Evolutionary conservation across 2,888 invertebrate species (phyloP), one percentile per base, ranked within the genome.

Genomic region (Leucophenga maculata): DNA sequence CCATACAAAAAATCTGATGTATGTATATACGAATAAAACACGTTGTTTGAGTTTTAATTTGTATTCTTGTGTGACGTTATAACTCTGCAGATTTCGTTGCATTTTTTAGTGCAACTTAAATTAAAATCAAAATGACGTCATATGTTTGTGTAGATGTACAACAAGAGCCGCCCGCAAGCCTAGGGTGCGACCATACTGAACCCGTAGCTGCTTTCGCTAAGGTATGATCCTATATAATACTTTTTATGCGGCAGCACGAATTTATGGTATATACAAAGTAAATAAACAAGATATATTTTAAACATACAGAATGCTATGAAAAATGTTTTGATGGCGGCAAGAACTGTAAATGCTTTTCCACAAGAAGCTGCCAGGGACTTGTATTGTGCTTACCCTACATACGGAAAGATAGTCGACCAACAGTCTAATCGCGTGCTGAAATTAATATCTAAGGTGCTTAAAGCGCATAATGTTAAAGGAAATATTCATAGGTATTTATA

Each of bases 381-480:
- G 71, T 95, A 94, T 83, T 91, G 92, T 66, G 94, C 94, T n/a
- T 94, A 93, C 86, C 91, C 93, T 6, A 91, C 92, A 18, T 97
- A 96, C 84, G 91, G 92, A 48, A 90, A 91, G 75, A 90, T 93
- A 8, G 90, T 94, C 78, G 91, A 91, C 72, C 86, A 90, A 59
- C 91, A 95, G 85, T 91, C 92, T 4, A 90, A 91, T 74, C 91
- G 91, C 81, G 90, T 96, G 60, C 86, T 94, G 48, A 90, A 90
- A 77, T 81, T 91, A 78, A 91, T 92, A 85, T 90, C 92, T 77
- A 85, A 90, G 83, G 87, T 92, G 77, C 77, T 93, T 74, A 87
- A 89, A 76, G 87, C 90, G 71, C 90, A 92, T 72, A 90, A 92
- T 44, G 85, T 92, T 14, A 89, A 89, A 62, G 90, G 90, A 11